phyloP scores from a whole-genome alignment of 2,888 invertebrate species.

The Dasypolia templi region DNA sequence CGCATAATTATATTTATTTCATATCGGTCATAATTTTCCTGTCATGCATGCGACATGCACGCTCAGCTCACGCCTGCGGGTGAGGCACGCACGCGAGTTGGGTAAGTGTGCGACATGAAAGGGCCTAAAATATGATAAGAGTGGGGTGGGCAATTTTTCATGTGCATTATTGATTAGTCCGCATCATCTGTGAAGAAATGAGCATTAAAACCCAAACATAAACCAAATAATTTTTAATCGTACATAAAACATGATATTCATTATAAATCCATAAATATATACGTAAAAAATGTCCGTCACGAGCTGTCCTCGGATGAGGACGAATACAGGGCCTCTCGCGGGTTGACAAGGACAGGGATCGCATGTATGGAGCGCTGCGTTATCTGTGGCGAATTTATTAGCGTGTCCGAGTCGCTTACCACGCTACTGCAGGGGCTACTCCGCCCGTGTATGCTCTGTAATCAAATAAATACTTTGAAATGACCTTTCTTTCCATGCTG shows the following conservation, averaged over 20 bases:
- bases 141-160: not conserved
- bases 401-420: conserved; percentile 84
- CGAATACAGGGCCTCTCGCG: conserved; percentile 82
- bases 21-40: not conserved
- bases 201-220: conserved; percentile 8
- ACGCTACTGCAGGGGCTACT: conserved; percentile 75
- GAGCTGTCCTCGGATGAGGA: conserved; percentile 74
- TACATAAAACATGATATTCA: conserved; percentile 69
- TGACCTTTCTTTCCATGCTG: not conserved
- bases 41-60: not conserved
- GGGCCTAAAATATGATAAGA: not conserved
- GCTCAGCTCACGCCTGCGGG: not conserved
- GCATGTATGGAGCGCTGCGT: conserved; percentile 63
- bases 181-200: not conserved
- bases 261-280: conserved; percentile 64
- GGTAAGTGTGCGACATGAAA: not conserved
- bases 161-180: not conserved
- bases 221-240: conserved; percentile 63
- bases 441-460: conserved; percentile 35
- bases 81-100: no score
- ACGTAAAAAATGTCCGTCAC: conserved; percentile 50
- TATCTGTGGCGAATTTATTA: conserved; percentile 78
- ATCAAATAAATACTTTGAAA: not conserved
- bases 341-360: conserved; percentile 70
- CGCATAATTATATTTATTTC: no score